phyloP scores from a whole-genome alignment of 1,140 invertebrate genomes.

The Euborellia annulipes region DNA sequence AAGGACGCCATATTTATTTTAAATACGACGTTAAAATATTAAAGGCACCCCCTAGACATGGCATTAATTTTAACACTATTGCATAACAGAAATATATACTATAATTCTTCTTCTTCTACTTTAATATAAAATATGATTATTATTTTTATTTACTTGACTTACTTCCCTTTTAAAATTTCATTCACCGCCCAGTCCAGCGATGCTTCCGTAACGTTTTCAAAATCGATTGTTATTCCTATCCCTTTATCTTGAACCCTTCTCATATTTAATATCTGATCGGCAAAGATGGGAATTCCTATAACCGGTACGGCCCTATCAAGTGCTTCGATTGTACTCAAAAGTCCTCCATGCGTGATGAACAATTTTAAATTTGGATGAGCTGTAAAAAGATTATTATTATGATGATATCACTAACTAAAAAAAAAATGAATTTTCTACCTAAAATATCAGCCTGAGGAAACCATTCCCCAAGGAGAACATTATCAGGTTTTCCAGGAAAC shows the following conservation, averaged over 20 bases:
- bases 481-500: conserved; percentile 28
- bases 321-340: conserved; percentile 26
- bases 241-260: conserved; percentile 24
- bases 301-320: conserved; percentile 27
- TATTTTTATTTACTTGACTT: too few species aligned
- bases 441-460: too few species aligned
- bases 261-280: conserved; percentile 22
- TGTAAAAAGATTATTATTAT: too few species aligned
- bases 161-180: too few species aligned
- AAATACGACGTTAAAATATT: too few species aligned
- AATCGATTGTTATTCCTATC: conserved; percentile 23
- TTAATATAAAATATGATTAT: too few species aligned
- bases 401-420: too few species aligned
- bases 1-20: too few species aligned
- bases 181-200: conserved; percentile 17
- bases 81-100: too few species aligned
- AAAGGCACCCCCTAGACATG: too few species aligned
- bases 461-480: conserved; percentile 30
- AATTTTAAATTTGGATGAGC: conserved; percentile 23
- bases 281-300: conserved; percentile 19
- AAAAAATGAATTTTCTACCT: too few species aligned
- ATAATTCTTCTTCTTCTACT: not conserved
- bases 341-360: conserved; percentile 31
- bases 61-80: too few species aligned
- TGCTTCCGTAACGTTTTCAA: conserved; percentile 22